Evolutionary conservation across 2,888 invertebrate genomes (phyloP), one percentile per base, ranked within the genome.

Genomic region (Acleris cristana): DNA sequence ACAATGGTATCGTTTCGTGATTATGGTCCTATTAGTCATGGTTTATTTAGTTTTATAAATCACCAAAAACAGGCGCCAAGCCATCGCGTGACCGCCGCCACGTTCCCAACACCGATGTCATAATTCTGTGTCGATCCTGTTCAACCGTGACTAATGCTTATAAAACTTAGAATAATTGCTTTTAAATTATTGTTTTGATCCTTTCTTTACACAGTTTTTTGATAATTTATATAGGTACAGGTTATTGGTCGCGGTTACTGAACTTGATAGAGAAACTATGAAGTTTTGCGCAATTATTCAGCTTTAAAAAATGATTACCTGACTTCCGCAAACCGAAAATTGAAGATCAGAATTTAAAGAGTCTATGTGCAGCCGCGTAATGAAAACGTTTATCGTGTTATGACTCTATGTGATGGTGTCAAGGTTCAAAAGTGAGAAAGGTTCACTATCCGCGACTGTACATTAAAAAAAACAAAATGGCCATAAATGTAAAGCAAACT

Each of bases 41-140:
- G 84, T 83, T 80, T 81, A 82, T 80, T 76, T 81, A 78, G 75
- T 77, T 71, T 76, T 77, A 90, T 92, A 91, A 92, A 92, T 92
- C 91, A 92, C 88, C 89, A 82, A 91, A 90, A 88, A 81, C 83
- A 82, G 87, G 86, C 82, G 83, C 82, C 81, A 79, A 67, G 56
- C 71, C 74, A 74, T 86, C 78, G 85, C 86, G 86, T 85, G 86
- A 82, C 82, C 74, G 82, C 77, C 77, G 81, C 79, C 80, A 82
- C 84, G 87, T 84, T 81, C 79, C 79, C 81, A 82, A 79, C 78
- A 74, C 75, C 89, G 86, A 91, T 88, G 90, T 92, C 91, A 91
- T 91, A 90, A 91, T 90, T 89, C 79, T 83, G 82, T 81, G 85
- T 87, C 86, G 84, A 83, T 86, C 86, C 80, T 83, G 76, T 82